Evolutionary conservation across 1,140 invertebrate genomes (phyloP).

Genomic region (Drosophila kurseongensis): DNA sequence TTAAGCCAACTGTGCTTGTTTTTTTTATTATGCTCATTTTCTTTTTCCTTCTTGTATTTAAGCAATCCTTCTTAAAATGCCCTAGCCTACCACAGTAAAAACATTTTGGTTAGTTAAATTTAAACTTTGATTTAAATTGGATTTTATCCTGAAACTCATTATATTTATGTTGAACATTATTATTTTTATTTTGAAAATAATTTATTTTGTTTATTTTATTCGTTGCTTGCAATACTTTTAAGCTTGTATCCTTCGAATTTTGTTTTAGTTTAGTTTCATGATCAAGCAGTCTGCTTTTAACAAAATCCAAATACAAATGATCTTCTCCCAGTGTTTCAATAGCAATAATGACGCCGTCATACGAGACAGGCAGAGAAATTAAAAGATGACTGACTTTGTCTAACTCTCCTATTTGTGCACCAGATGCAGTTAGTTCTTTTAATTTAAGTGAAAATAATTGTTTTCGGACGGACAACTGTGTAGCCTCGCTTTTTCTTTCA

Average conservation of each 20-base stretch:
- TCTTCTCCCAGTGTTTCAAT: conserved; percentile 82
- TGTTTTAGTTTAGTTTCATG: conserved; percentile 78
- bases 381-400: background rate
- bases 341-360: conserved; percentile 81
- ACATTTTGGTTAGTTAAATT: too few species aligned
- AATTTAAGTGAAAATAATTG: conserved; percentile 74
- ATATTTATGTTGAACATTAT: too few species aligned
- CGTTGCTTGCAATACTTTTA: conserved; percentile 52
- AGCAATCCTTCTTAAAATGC: conserved; percentile 2
- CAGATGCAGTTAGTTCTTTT: conserved; percentile 7
- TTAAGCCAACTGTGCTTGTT: background rate
- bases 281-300: conserved; percentile 82
- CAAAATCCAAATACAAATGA: conserved; percentile 56
- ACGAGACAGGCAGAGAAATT: too few species aligned
- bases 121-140: too few species aligned
- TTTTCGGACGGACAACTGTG: conserved; percentile 64
- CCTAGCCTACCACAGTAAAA: background rate
- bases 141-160: too few species aligned
- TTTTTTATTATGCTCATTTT: conserved; percentile 5
- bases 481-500: conserved; percentile 75
- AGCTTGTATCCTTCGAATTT: conserved; percentile 49
- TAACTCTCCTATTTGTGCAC: conserved; percentile 69
- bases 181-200: too few species aligned
- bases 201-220: background rate
- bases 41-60: background rate